phyloP scores from a whole-genome alignment of 2,888 invertebrate genomes.

The Emmelina monodactyla region DNA sequence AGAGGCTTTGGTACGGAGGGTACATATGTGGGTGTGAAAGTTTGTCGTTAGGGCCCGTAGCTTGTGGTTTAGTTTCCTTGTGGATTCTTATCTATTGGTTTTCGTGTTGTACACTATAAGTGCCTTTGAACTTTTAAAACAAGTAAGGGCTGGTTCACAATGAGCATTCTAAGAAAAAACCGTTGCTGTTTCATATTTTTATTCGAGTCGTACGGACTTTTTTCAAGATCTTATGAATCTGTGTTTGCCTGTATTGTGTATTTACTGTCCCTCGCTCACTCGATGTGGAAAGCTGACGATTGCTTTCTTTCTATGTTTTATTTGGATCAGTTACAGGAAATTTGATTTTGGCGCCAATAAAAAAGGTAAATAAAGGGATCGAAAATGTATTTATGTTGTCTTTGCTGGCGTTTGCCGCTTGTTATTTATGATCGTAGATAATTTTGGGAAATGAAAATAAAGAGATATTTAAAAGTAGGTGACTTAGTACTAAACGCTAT shows the following conservation, averaged over 20 bases:
- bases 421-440: neutral
- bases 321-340: slow-evolving; percentile 1
- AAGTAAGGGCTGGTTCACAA: too few relatives aligned
- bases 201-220: too few relatives aligned
- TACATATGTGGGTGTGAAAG: slow-evolving; percentile 12
- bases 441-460: neutral
- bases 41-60: slow-evolving; percentile 29
- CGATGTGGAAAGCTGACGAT: neutral
- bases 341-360: slow-evolving; percentile 1
- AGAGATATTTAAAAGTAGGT: neutral
- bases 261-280: too few relatives aligned
- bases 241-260: too few relatives aligned
- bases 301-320: neutral
- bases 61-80: slow-evolving; percentile 40
- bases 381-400: too few relatives aligned
- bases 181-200: too few relatives aligned
- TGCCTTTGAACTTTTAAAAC: too few relatives aligned
- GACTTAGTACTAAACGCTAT: too few relatives aligned
- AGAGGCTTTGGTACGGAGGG: slow-evolving; percentile 28
- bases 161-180: too few relatives aligned
- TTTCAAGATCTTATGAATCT: too few relatives aligned
- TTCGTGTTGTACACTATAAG: too few relatives aligned
- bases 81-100: slow-evolving; percentile 40
- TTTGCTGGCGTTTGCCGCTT: neutral
- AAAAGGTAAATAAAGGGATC: slow-evolving; percentile 1